Evolutionary conservation across 2,888 invertebrate genomes (phyloP).

Genomic region (Elysia crispata): DNA sequence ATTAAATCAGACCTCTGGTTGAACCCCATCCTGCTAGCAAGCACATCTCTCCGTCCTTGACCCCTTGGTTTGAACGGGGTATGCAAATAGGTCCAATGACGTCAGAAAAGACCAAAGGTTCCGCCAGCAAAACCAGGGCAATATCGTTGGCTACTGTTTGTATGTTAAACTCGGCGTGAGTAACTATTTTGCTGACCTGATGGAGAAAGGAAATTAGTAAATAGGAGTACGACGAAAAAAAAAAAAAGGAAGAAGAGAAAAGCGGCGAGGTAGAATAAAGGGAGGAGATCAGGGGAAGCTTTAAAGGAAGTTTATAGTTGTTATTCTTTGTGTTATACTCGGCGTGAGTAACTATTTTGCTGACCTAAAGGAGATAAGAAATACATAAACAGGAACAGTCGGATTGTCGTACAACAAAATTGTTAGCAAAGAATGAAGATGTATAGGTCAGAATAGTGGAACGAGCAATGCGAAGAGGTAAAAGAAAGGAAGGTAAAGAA

Average conservation of each 20-base stretch:
- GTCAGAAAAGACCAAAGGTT: slow-evolving; percentile 89
- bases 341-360: slow-evolving; percentile 83
- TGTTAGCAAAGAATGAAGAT: too few species aligned
- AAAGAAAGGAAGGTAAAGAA: too few species aligned
- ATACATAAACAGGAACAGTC: too few species aligned
- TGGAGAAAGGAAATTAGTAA: too few species aligned
- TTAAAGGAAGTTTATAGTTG: too few species aligned
- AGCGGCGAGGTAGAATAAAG: too few species aligned
- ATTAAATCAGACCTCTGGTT: slow-evolving; percentile 56
- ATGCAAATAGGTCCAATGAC: slow-evolving; percentile 94
- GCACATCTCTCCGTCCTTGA: slow-evolving; percentile 80
- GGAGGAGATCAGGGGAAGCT: too few species aligned
- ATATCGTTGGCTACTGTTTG: slow-evolving; percentile 92
- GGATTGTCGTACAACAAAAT: too few species aligned
- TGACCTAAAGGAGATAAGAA: slow-evolving; percentile 50
- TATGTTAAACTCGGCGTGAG: slow-evolving; percentile 90
- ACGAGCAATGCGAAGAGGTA: too few species aligned
- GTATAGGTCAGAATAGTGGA: too few species aligned
- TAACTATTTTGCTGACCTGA: slow-evolving; percentile 73
- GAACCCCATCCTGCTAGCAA: slow-evolving; percentile 93
- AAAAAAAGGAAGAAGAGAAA: too few species aligned
- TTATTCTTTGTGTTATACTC: slow-evolving; percentile 89
- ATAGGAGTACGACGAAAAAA: too few species aligned
- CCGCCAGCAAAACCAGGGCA: slow-evolving; percentile 88
- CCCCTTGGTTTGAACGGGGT: slow-evolving; percentile 82